A percentile compares a stretch with the other conserved stretches of the same genome.
Evolutionary conservation across 2,113 vertebrate species (phyloP).

Genomic region (Vulpes ferrilata): DNA sequence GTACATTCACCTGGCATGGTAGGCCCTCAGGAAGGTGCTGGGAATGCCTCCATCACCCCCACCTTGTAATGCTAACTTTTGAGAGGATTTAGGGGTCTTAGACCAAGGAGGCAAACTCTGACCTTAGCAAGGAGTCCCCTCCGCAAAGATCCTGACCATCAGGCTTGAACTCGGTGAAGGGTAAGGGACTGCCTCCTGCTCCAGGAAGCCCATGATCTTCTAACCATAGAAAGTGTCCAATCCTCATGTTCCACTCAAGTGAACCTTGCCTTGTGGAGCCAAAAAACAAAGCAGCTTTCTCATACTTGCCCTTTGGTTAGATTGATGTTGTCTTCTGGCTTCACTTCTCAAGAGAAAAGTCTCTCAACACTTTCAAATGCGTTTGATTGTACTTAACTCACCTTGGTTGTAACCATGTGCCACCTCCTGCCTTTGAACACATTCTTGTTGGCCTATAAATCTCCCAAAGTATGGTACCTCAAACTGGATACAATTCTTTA

Average conservation of each 20-base stretch:
- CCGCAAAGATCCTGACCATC: not conserved
- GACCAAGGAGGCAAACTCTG: not conserved
- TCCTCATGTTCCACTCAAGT: not conserved
- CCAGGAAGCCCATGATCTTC: not conserved
- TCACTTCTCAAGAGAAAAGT: not conserved
- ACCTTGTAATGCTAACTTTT: not conserved
- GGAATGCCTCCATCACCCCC: not conserved
- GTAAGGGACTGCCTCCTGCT: fast-evolving
- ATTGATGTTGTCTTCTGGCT: not conserved
- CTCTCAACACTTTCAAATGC: not conserved
- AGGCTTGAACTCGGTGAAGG: not conserved
- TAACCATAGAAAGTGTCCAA: not conserved
- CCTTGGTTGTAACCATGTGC: not conserved
- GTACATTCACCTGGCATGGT: not conserved
- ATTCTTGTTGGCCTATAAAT: not conserved
- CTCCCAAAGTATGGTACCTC: not conserved
- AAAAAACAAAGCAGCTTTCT: not conserved
- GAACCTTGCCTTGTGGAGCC: not conserved
- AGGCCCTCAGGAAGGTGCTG: not conserved
- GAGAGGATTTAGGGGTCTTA: not conserved
- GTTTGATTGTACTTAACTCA: not conserved
- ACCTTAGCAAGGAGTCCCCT: not conserved
- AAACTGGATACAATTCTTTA: not conserved
- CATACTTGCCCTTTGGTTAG: not conserved
- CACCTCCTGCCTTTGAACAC: not conserved